Percentiles rank a stretch among this genome's conserved stretches.
Evolutionary conservation across 2,888 invertebrate species (phyloP).

Genomic region (Xestia xanthographa): DNA sequence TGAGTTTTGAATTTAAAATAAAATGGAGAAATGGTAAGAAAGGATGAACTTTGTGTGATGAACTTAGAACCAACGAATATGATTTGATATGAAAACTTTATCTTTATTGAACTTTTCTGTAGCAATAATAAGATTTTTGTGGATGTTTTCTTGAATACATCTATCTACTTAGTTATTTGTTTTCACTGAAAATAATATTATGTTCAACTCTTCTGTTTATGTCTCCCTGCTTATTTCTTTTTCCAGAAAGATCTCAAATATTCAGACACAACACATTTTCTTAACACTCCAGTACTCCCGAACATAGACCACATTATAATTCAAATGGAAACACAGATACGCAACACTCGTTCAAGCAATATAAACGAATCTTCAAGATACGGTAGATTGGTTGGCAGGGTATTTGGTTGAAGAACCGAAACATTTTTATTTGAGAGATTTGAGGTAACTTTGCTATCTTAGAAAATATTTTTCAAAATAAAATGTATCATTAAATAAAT

Average conservation of each 20-base stretch:
- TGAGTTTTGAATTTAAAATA: slow-evolving; percentile 22
- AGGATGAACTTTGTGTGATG: not conserved
- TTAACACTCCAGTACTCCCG: slow-evolving; percentile 25
- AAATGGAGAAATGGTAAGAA: slow-evolving; percentile 5
- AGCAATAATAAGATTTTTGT: not conserved
- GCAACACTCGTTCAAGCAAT: slow-evolving; percentile 23
- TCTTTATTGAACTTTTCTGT: not conserved
- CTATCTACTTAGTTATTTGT: too few relatives aligned
- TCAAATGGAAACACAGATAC: slow-evolving; percentile 51
- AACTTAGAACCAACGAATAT: not conserved
- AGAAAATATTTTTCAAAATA: not conserved
- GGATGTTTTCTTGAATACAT: not conserved
- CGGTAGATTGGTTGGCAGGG: slow-evolving; percentile 16
- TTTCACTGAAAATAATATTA: too few relatives aligned
- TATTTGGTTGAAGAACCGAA: not conserved
- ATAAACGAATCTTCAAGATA: slow-evolving; percentile 36
- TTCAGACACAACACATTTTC: slow-evolving; percentile 16
- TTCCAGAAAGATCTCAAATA: slow-evolving; percentile 9
- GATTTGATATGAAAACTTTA: not conserved
- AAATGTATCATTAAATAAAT: not conserved
- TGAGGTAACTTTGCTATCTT: not conserved
- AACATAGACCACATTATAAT: slow-evolving; percentile 41
- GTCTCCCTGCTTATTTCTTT: not conserved
- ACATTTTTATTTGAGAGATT: not conserved
- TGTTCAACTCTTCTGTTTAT: not conserved